Evolutionary conservation across 2,888 invertebrate genomes (phyloP), one percentile per base, ranked within the genome.

Genomic region (Polydrusus tereticollis): DNA sequence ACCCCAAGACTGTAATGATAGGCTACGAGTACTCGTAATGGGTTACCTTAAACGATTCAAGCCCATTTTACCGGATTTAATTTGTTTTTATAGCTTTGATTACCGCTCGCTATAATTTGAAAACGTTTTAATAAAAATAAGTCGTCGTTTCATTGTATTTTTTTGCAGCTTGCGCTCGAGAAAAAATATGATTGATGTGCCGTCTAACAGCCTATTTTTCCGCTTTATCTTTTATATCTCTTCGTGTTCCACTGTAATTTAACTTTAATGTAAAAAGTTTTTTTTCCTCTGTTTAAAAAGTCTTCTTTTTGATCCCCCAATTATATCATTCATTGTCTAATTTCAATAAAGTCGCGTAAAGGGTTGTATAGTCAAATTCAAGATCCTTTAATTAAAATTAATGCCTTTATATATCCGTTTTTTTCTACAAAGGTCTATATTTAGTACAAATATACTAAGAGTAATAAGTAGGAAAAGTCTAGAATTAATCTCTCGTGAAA

Each of bases 61-160:
- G 83, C 83, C 85, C 84, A 83, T 85, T 85, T 84, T 85, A 84
- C 80, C 82, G 83, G 84, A 85, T 86, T 85, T 86, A 86, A 86
- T 86, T 86, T 86, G 85, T 86, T 85, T 86, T 86, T 86, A 86
- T 86, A 85, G 86, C 85, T 86, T 85, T 86, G 85, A 86, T 86
- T 86, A 86, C 85, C 80, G 80, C 83, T 84, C 79, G 83, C 84
- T 82, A 83, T 85, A 85, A 85, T 85, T 85, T 83, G 84, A 84
- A 85, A 85, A 84, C 85, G 84, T 85, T 83, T 83, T 83, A 83
- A 83, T 83, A 82, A 83, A 79, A 83, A 83, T 81, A 81, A 81
- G 80, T 80, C 79, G 62, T 76, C 77, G 78, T 80, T 78, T 78
- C 80, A 79, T 80, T 81, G 78, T 78, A 75, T 78, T 80, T 80